phyloP scores from a whole-genome alignment of 2,888 invertebrate genomes.

The Agrochola litura region DNA sequence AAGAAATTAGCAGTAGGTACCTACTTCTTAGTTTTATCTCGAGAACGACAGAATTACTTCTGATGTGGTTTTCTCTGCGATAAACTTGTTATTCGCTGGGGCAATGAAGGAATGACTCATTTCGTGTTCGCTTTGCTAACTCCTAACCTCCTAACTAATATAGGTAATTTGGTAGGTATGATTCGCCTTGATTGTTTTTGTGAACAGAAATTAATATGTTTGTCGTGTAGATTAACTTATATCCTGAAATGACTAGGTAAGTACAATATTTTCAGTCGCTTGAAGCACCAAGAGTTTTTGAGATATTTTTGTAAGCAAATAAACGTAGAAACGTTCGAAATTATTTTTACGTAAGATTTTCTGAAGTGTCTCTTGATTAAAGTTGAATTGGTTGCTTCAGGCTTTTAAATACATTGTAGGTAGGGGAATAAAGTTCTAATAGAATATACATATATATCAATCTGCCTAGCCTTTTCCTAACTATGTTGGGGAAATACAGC shows the following conservation, averaged over 20 bases:
- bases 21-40: conserved; percentile 54
- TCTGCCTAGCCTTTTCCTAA: too few relatives aligned
- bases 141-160: background rate
- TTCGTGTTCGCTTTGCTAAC: conserved; percentile 26
- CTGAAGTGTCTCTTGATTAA: conserved; percentile 37
- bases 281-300: background rate
- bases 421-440: background rate
- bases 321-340: background rate
- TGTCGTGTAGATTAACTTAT: background rate
- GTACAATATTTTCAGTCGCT: background rate
- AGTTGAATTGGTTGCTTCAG: background rate
- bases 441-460: too few relatives aligned
- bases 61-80: conserved; percentile 32
- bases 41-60: conserved; percentile 42
- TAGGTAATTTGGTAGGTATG: background rate
- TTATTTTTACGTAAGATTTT: background rate
- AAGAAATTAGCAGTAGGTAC: conserved; percentile 49
- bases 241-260: background rate
- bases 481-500: too few relatives aligned
- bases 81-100: conserved; percentile 39
- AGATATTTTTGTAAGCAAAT: conserved; percentile 3
- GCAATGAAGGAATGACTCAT: conserved; percentile 22
- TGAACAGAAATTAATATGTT: background rate
- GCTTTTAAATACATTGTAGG: background rate
- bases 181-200: background rate